Base-by-base conservation (phyloP, 2,797 vertebrate genomes). In the Danio kyathit region DNA sequence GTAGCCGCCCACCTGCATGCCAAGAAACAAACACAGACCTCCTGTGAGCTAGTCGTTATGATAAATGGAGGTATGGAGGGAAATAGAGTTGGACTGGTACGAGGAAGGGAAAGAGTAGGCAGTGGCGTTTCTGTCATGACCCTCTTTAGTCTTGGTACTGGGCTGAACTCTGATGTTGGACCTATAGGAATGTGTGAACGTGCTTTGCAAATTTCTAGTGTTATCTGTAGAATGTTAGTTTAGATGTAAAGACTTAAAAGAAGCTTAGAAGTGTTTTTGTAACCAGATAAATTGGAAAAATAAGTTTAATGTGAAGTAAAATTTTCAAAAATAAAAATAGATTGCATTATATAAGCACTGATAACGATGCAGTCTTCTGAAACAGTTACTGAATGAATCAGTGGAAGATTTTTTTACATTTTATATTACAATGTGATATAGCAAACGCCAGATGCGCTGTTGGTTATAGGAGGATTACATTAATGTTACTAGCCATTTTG, bases 31-130 rank as follows among this genome's bases (percentile, higher is more conserved):
- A 80, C 65, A 76, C 40, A 51, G 64, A 75, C 77, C 49, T 54
- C 59, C 57, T 48, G 38, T 6, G 44, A 61, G 65, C 46, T 44
- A 41, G 74, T 77, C 59, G 65, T 84, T 84, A 81, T 65, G 66
- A 84, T 77, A 72, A 83, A 81, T 73, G 63, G 46, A 41, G 12
- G 51, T 56, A 48, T 80, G 46, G 48, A 76, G n/a, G 19, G 14
- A 49, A 56, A 80, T 21, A 11, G 52, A 46, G 71, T 69, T 59
- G 48, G 61, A 74, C 44, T 19, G 40, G 29, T 29, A 29, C 3
- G 29, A 29, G 29, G 21, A 72, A 56, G 41, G 56, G 44, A 70
- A 40, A 19, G 17, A 69, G 17, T 46, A 59, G 59, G 21, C 44
- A 57, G 60, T 38, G 41, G 63, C 5, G 11, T 21, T 66, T 66